phyloP scores from a whole-genome alignment of 2,888 invertebrate species.

The Hypselothyrea guttata region DNA sequence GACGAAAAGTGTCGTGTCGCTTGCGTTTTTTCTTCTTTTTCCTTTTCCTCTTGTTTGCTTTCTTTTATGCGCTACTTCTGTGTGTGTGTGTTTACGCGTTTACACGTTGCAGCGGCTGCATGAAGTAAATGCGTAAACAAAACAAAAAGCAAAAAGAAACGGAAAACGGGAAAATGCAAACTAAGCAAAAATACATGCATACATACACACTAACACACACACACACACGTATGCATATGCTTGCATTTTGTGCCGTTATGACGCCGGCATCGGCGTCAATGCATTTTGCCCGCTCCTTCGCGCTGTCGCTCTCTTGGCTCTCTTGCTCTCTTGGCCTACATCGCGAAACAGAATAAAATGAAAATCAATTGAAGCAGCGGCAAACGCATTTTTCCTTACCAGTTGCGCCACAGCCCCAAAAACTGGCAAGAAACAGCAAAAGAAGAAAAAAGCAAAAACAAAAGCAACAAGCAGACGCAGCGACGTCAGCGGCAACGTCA shows the following conservation, averaged over 20 bases:
- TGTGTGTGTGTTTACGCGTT: no score
- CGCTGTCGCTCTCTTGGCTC: background rate
- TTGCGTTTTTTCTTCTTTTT: slow-evolving; percentile 8
- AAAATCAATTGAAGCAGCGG: slow-evolving; percentile 43
- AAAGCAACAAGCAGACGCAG: slow-evolving; percentile 28
- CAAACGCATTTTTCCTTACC: slow-evolving; percentile 14
- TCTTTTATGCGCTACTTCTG: background rate
- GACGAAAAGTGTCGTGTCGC: slow-evolving; percentile 20
- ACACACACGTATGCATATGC: slow-evolving; percentile 3
- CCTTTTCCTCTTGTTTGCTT: background rate
- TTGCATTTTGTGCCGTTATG: slow-evolving; percentile 35
- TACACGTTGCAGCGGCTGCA: no score
- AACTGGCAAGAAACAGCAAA: no score
- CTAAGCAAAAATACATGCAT: slow-evolving; percentile 10
- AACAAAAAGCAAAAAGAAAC: no score
- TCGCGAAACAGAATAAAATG: slow-evolving; percentile 28
- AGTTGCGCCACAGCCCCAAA: slow-evolving; percentile 30
- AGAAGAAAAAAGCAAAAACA: slow-evolving; percentile 12
- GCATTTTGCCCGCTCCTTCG: no score
- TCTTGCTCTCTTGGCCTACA: slow-evolving; percentile 12
- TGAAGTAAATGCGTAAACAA: slow-evolving; percentile 16
- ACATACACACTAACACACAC: no score
- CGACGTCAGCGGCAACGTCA: no score
- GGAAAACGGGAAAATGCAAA: no score
- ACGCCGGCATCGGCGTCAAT: no score